Conservation (phyloP, 53 echinoderm and acorn worm genomes). For the Apostichopus leukothele region DNA sequence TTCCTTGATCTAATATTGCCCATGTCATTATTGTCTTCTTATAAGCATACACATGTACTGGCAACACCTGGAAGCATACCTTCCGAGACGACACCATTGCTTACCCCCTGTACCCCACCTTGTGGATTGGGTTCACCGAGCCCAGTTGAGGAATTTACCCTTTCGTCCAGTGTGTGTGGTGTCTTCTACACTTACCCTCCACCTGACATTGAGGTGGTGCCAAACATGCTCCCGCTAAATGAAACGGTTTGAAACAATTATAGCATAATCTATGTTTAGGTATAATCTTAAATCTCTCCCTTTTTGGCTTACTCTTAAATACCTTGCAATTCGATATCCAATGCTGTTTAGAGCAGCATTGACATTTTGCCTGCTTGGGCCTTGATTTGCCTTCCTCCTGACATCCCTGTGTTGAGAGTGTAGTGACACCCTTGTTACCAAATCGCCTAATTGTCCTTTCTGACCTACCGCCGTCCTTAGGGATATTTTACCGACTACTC, state of each 20-base stretch:
- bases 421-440: neutral
- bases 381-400: neutral
- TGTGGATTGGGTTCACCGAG: too few species aligned
- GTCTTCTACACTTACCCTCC: neutral
- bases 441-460: neutral
- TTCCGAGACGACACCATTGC: neutral
- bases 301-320: neutral
- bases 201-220: neutral
- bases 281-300: constrained; percentile 36
- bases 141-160: too few species aligned
- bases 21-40: constrained; percentile 29
- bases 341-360: constrained; percentile 34
- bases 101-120: neutral
- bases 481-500: neutral
- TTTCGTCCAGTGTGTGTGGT: neutral
- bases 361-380: constrained; percentile 20
- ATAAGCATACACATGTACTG: neutral
- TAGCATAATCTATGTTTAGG: constrained; percentile 50
- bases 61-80: constrained; percentile 5
- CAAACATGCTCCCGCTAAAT: constrained; percentile 47
- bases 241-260: constrained; percentile 55
- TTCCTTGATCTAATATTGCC: constrained; percentile 56
- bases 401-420: neutral
- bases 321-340: constrained; percentile 25
- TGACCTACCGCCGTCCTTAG: neutral